These are phyloP conservation scores for Scarus forsteni DNA, from an alignment of 2,797 vertebrate genomes.

Conservation along the genomic window DNA sequence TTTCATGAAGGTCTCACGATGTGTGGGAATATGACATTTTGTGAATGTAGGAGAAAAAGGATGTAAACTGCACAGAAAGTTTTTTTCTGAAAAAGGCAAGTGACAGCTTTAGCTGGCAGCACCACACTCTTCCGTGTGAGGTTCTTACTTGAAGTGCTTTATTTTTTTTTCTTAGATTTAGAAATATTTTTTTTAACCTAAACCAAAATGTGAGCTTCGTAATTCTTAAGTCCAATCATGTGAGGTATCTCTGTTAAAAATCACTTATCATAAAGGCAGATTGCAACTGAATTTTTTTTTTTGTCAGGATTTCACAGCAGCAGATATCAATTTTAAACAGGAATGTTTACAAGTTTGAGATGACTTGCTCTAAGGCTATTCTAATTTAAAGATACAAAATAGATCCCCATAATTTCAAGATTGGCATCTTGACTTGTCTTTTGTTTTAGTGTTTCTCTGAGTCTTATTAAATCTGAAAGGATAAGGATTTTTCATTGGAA, in stretches of 20 bases:
- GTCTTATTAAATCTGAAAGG: slow-evolving; percentile 8
- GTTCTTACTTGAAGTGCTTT: slow-evolving; percentile 13
- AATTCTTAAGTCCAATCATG: background rate
- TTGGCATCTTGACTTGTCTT: background rate
- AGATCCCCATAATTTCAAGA: no score
- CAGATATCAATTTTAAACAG: background rate
- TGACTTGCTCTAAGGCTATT: no score
- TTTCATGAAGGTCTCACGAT: background rate
- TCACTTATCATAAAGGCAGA: background rate
- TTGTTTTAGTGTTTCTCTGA: background rate
- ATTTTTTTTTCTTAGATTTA: background rate
- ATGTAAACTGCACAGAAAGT: background rate
- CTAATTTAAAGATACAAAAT: no score
- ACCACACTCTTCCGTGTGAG: background rate
- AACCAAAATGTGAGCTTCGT: slow-evolving; percentile 20
- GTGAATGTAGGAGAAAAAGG: slow-evolving; percentile 21
- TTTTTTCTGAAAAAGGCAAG: background rate
- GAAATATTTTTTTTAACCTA: background rate
- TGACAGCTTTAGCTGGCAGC: background rate
- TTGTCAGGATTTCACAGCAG: background rate
- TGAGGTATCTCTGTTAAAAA: background rate
- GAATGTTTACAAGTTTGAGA: no score
- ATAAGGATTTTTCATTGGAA: slow-evolving; percentile 3
- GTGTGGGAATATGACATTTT: background rate
- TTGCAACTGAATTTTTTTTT: background rate